A percentile compares a stretch with the other conserved stretches of the same genome.
Conservation (phyloP, 2,888 invertebrate genomes). For the Hanleya hanleyi region DNA sequence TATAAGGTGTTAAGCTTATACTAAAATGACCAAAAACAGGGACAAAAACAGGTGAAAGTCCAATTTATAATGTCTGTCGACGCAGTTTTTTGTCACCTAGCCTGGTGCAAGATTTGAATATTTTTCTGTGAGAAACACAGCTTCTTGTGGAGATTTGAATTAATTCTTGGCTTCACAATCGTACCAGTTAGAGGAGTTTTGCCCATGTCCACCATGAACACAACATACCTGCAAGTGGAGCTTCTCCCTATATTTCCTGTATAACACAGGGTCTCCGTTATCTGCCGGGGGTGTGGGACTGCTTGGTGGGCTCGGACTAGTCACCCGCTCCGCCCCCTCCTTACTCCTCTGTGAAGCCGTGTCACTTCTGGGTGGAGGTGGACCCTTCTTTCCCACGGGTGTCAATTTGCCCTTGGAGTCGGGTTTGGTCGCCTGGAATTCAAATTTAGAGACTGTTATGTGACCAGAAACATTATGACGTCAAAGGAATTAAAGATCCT, state of each 20-base stretch:
- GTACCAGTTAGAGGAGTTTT: no score
- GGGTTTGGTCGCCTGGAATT: not conserved
- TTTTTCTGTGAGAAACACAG: no score
- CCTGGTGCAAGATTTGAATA: no score
- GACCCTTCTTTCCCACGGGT: constrained; percentile 27
- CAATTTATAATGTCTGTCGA: no score
- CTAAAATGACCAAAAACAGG: no score
- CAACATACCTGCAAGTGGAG: constrained; percentile 50
- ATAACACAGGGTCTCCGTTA: constrained; percentile 42
- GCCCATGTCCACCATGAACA: not conserved
- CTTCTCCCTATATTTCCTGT: constrained; percentile 60
- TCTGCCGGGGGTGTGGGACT: constrained; percentile 30
- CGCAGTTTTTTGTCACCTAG: no score
- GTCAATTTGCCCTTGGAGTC: constrained; percentile 12
- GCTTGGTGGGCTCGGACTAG: not conserved
- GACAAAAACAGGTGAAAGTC: no score
- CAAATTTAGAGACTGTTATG: not conserved
- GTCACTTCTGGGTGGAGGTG: constrained; percentile 38
- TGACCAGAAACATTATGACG: not conserved
- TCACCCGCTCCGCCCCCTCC: constrained; percentile 15
- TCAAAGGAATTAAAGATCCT: not conserved
- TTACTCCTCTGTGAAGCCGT: constrained; percentile 33
- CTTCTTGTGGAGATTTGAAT: no score
- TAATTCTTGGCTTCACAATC: no score
- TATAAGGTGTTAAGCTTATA: no score